Base-by-base conservation (phyloP, 1,140 invertebrate genomes). In the Antheraea mylitta region DNA sequence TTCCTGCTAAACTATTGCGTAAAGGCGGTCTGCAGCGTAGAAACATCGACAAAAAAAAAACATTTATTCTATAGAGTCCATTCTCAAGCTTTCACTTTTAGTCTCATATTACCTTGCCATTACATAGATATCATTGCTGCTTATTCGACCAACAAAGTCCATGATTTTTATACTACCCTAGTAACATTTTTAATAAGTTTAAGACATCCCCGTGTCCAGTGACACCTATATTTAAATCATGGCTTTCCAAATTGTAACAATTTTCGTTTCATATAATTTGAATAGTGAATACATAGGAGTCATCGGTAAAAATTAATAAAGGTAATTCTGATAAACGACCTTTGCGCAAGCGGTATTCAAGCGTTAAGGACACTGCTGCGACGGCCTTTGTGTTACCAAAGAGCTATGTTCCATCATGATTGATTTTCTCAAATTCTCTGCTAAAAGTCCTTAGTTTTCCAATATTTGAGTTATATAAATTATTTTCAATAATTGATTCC, bases 311-410 rank as follows among this genome's bases (percentile, higher is more conserved):
- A 53, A 71, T 71, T 64, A 60, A 76, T 78, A 77, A 70, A 80
- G 61, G 71, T 71, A 71, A 77, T 77, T 82, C 74, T 72, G 69
- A 79, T 72, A 70, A 74, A 79, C 78, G 82, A 81, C 81, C 82
- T 86, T 84, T 82, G 79, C 77, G 75, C 74, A 78, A 87, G 79
- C 72, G 73, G 70, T 73, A 76, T 73, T 82, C 81, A 78, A 82
- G 75, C 85, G 84, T 86, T 84, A 78, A 82, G 79, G 79, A 85
- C 76, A 82, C 77, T 73, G 74, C 64, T 13, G 11, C 16, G 45
- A n/a, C 45, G 45, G 16, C 10, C 71, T 67, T 72, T 68, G 70
- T 74, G 76, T 80, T 80, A 78, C 77, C 75, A 81, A 74, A 81
- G 71, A 60, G 72, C 64, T 61, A 69, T 69, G 68, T 73, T 78